Base-by-base conservation (phyloP, 1,140 invertebrate genomes). In the Drosophila melanica region DNA sequence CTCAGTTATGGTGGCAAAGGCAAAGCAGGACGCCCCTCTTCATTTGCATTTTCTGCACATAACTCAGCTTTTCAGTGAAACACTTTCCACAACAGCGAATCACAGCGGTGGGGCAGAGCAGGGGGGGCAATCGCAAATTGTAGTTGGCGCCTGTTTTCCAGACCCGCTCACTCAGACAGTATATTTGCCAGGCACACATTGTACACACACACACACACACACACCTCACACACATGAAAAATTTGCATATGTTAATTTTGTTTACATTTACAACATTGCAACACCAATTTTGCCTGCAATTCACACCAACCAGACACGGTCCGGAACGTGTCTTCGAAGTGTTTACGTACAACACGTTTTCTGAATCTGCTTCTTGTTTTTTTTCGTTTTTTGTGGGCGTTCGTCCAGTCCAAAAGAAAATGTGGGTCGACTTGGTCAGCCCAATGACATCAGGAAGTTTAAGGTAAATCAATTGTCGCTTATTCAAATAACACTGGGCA, bases 241-340 rank as follows among this genome's bases (percentile, higher is more conserved):
- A 87, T 87, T 87, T 87, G 76, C 82, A 87, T 89, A 87, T 87
- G 82, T 79, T 87, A 87, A 87, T 87, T 82, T 87, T 87, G 82
- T 86, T 86, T 86, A 86, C 82, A 82, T 86, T 87, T 77, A 82
- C 76, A 86, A 86, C 82, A 86, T 77, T 82, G 82, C 84, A 89
- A 82, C 86, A 87, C 79, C 75, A 87, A 87, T 87, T 87, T 78
- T 33, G 59, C 64, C 79, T 63, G 75, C 79, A 87, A 79, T 87
- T 87, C 75, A 79, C 82, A 86, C 82, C 82, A 81, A 44, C 65
- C 57, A 23, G 30, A 77, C 73, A 58, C 54, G 44, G 63, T 5
- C 10, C 60, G 14, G 10, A 11, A 39, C 20, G 12, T 47, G 16
- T 57, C 73, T 42, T 27, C 45, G 39, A 48, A 59, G 54, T 89